These are phyloP conservation scores for Oreohelix idahoensis DNA, from an alignment of 1,140 invertebrate genomes.

Conservation along the genomic window DNA sequence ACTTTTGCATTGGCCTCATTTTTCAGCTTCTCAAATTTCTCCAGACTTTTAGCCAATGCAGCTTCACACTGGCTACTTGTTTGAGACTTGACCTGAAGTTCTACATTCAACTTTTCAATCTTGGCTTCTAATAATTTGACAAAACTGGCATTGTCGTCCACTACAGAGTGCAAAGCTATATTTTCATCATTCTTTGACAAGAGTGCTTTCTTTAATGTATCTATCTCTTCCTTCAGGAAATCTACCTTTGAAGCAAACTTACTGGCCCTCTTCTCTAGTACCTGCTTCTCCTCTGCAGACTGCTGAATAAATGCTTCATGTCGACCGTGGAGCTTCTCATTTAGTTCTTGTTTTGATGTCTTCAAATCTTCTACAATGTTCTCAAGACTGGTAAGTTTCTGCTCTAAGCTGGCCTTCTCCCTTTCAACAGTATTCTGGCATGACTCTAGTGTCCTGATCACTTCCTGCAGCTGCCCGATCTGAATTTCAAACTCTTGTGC, in stretches of 20 bases:
- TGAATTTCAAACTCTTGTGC: conserved; percentile 38
- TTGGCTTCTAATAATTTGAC: conserved; percentile 45
- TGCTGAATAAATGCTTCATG: conserved; percentile 49
- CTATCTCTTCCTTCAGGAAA: conserved; percentile 26
- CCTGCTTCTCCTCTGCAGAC: conserved; percentile 48
- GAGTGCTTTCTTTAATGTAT: conserved; percentile 46
- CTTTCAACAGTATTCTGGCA: conserved; percentile 48
- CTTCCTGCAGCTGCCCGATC: conserved; percentile 44
- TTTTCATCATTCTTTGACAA: conserved; percentile 53
- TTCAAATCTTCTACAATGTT: conserved; percentile 49
- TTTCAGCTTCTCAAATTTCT: conserved; percentile 56
- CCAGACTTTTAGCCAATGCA: conserved; percentile 47
- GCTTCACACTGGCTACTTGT: conserved; percentile 38
- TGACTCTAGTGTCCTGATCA: conserved; percentile 37
- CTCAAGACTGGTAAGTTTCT: conserved; percentile 54
- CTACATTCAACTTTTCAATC: conserved; percentile 40
- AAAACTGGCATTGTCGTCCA: conserved; percentile 48
- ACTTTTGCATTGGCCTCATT: conserved; percentile 54
- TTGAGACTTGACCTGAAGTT: conserved; percentile 39
- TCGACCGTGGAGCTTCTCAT: conserved; percentile 52
- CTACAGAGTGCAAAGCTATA: conserved; percentile 44
- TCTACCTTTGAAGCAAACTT: conserved; percentile 28
- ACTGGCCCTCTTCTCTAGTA: conserved; percentile 41
- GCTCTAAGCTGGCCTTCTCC: conserved; percentile 55
- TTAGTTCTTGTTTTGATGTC: conserved; percentile 54